Base-by-base conservation (phyloP, 2,113 vertebrate species). In the Sphaerodactylus townsendi region DNA sequence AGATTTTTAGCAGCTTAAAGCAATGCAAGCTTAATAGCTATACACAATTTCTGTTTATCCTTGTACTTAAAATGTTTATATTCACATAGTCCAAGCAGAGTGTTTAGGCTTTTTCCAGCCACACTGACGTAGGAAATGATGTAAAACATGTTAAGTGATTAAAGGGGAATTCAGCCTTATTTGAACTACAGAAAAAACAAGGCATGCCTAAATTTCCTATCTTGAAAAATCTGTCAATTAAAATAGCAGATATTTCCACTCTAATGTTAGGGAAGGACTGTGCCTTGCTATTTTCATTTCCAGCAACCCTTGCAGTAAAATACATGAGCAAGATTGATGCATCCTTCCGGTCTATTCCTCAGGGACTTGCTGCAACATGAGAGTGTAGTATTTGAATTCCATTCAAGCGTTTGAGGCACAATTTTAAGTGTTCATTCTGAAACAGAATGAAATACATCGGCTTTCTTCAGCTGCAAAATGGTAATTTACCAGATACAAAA, bases 21-120 rank as follows among this genome's bases (percentile, higher is more conserved):
- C 70, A 83, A 37, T 80, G 74, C 78, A 89, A 70, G 50, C 35
- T 86, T 87, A 89, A 86, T 0, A 75, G 78, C 76, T 59, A 56
- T 35, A 87, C 84, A 87, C 64, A 85, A 1, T 88, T 89, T 80
- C 83, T 91, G 85, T 91, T 91, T 93, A 88, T 87, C 78, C 87
- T 75, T 75, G 76, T 46, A 82, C 87, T 87, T 91, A 88, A 77
- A 48, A 5, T 48, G 85, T 85, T 92, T 93, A 89, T 84, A 69
- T 84, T 91, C 48, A 0, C 35, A 1, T n/a, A 81, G 82, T 13
- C 77, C 71, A 87, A 88, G 80, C 65, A 78, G 46, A 83, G 90
- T 78, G 13, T 92, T 90, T 88, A 69, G 30, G 62, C 78, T 90
- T 90, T 86, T 92, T 89, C 81, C 83, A 94, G 80, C 65, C 85